Evolutionary conservation across 2,888 invertebrate species (phyloP).

Genomic region (Thera britannica): DNA sequence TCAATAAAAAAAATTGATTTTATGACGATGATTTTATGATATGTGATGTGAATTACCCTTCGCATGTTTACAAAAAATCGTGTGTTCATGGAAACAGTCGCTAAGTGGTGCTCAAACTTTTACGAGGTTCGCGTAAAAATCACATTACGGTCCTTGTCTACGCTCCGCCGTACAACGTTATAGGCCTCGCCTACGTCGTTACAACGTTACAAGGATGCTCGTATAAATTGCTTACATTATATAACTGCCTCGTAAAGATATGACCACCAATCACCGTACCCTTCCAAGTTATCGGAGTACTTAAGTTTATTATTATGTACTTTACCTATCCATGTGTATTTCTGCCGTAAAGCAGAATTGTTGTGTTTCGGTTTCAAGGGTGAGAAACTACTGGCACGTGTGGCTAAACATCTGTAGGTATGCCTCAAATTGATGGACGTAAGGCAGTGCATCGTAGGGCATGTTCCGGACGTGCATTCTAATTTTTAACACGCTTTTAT

Average conservation of each 20-base stretch:
- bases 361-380: too few species aligned
- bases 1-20: too few species aligned
- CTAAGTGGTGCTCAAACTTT: slow-evolving; percentile 25
- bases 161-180: slow-evolving; percentile 17
- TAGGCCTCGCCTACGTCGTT: slow-evolving; percentile 18
- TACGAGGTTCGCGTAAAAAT: slow-evolving; percentile 25
- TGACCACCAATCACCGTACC: slow-evolving; percentile 6
- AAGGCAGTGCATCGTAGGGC: too few species aligned
- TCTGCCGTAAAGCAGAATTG: too few species aligned
- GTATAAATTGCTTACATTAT: slow-evolving; percentile 24
- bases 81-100: slow-evolving; percentile 14
- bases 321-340: too few species aligned
- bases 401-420: too few species aligned
- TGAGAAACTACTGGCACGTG: too few species aligned
- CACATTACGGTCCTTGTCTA: slow-evolving; percentile 20
- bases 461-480: too few species aligned
- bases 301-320: slow-evolving; percentile 1
- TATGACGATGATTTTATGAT: too few species aligned
- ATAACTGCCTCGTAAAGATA: slow-evolving; percentile 15
- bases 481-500: too few species aligned
- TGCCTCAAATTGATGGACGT: too few species aligned
- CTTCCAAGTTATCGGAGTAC: not conserved
- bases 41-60: too few species aligned
- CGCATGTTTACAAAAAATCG: not conserved
- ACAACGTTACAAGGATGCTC: slow-evolving; percentile 18